These are phyloP conservation scores for Microchrysa polita DNA, from an alignment of 2,888 invertebrate genomes.

Conservation along the genomic window DNA sequence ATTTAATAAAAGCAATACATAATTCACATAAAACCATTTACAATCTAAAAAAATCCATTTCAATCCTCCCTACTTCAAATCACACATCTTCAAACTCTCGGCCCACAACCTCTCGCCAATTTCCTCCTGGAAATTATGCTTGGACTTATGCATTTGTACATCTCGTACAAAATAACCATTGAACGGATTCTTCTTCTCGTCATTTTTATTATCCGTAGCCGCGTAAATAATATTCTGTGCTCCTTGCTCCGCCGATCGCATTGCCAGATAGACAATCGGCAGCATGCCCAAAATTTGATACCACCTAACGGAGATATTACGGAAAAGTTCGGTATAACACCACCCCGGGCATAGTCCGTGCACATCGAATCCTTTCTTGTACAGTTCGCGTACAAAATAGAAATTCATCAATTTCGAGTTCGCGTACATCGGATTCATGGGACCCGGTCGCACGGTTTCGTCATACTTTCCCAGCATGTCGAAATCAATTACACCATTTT, in stretches of 20 bases:
- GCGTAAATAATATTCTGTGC: constrained; percentile 82
- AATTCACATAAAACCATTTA: too few relatives aligned
- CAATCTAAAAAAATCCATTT: too few relatives aligned
- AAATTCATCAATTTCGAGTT: constrained; percentile 83
- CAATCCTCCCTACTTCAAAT: neutral
- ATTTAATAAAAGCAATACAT: too few relatives aligned
- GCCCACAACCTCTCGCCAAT: constrained; percentile 76
- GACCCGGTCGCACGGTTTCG: constrained; percentile 61
- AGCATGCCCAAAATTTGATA: constrained; percentile 77
- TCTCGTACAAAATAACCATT: constrained; percentile 81
- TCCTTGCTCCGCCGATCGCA: constrained; percentile 80
- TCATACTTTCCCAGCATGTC: constrained; percentile 72
- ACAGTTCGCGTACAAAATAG: constrained; percentile 75
- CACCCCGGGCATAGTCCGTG: constrained; percentile 76
- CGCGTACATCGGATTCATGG: constrained; percentile 71
- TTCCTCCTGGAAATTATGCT: constrained; percentile 70
- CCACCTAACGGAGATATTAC: constrained; percentile 71
- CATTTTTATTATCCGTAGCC: constrained; percentile 69
- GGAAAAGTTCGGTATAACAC: constrained; percentile 73
- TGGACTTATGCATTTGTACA: constrained; percentile 72
- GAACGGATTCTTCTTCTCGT: constrained; percentile 61
- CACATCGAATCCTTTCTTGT: constrained; percentile 71
- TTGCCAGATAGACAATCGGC: constrained; percentile 75
- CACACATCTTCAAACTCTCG: constrained; percentile 69
- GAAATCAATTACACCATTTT: constrained; percentile 74